Evolutionary conservation across 1,140 invertebrate genomes (phyloP), one percentile per base, ranked within the genome.

Genomic region (Lineus longissimus): DNA sequence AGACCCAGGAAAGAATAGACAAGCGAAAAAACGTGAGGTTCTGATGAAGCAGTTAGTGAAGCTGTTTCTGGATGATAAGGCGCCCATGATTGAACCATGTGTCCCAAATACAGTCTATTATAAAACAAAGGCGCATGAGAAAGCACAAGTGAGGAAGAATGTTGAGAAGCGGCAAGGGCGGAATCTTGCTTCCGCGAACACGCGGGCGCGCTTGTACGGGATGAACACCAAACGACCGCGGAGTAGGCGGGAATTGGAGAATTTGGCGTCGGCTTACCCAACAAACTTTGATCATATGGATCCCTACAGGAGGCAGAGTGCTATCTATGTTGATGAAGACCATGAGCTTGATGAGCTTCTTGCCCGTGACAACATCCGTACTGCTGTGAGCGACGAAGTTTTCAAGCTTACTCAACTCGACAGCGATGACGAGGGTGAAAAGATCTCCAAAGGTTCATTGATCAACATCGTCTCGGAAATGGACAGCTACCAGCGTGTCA

Each of bases 41-140:
- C 33, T 36, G 33, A 36, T 36, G 33, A 19, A 51, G 47, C 19
- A n/a, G n/a, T 51, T 51, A 51, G 47, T 51, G n/a, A 51, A 51
- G 25, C 47, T 51, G n/a, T 51, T 23, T 27, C 25, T 51, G 4
- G 25, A 51, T 4, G 47, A 51, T 51, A 51, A 51, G 25, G 25
- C 47, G 19, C 19, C 47, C 6, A 23, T 51, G 25, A 27, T 51
- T n/a, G 47, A 51, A 9, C 25, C 47, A 6, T 51, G 47, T 27
- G 47, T 51, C 4, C 47, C 47, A 19, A 27, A 27, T 19, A 9
- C 47, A 9, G 19, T 51, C 6, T 51, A 7, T 51, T 51, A 51
- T n/a, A 51, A 51, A n/a, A 51, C 47, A n/a, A 51, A 23, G n/a
- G n/a, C 47, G 4, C 25, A 23, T 51, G 25, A 51, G 25, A 51